Evolutionary conservation across 2,797 vertebrate species (phyloP).

Genomic region (Phoeniculus purpureus): DNA sequence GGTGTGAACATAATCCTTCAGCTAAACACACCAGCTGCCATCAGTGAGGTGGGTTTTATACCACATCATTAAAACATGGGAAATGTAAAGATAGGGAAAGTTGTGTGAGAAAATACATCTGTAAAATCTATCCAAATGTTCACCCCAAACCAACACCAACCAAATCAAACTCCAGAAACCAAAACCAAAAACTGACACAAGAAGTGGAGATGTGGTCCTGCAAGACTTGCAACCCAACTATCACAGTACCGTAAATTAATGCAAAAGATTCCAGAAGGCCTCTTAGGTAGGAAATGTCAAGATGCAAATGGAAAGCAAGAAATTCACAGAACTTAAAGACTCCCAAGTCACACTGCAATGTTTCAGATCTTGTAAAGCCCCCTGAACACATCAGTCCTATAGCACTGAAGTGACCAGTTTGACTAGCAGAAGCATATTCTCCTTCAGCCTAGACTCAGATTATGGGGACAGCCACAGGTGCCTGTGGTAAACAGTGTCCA

Average conservation of each 20-base stretch:
- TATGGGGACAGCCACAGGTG: fast-evolving
- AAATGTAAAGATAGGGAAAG: not conserved
- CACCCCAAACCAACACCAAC: not conserved
- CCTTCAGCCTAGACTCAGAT: not conserved
- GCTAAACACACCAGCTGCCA: not conserved
- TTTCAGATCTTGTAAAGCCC: not conserved
- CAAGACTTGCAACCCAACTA: not conserved
- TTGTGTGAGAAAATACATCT: not conserved
- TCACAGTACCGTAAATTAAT: conserved; percentile 16
- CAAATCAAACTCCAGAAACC: no score
- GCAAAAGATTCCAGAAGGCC: not conserved
- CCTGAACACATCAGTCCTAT: not conserved
- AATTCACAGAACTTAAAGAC: not conserved
- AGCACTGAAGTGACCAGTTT: not conserved
- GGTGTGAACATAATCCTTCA: not conserved
- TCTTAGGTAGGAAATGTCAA: conserved; percentile 37
- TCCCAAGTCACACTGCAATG: not conserved
- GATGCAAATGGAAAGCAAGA: not conserved
- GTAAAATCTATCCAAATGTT: not conserved
- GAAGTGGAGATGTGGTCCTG: not conserved
- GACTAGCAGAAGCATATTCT: not conserved
- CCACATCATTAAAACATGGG: not conserved
- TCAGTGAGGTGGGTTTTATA: not conserved
- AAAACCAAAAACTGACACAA: not conserved
- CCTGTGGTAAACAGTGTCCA: no score